phyloP scores from a whole-genome alignment of 2,113 vertebrate species.

The Balaeniceps rex region DNA sequence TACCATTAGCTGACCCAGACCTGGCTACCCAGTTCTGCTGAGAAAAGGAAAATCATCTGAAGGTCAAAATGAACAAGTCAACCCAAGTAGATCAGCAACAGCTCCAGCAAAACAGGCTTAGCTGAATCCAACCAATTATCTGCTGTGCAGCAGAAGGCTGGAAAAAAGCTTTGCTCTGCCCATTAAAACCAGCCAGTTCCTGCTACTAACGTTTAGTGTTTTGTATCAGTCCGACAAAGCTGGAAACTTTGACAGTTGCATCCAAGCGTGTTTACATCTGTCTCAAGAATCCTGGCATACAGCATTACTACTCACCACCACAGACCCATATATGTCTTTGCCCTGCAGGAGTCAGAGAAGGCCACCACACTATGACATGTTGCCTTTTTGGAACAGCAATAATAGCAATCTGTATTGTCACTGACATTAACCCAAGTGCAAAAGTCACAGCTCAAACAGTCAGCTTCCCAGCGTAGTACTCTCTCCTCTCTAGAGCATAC shows the following conservation, averaged over 20 bases:
- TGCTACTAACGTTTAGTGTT: background rate
- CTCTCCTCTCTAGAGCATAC: background rate
- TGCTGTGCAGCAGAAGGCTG: background rate
- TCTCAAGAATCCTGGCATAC: background rate
- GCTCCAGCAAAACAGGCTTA: background rate
- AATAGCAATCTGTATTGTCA: background rate
- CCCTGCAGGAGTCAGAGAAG: background rate
- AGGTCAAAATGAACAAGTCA: background rate
- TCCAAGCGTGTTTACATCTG: background rate
- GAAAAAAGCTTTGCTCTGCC: background rate
- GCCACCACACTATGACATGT: background rate
- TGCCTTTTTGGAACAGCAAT: background rate
- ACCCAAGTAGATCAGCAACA: background rate
- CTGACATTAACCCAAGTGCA: background rate
- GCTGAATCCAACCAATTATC: background rate
- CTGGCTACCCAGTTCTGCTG: background rate
- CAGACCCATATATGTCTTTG: background rate
- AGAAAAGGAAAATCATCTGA: background rate
- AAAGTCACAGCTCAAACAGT: background rate
- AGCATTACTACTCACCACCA: background rate
- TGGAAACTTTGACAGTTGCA: background rate
- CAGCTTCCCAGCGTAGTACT: background rate
- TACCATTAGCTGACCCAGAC: background rate
- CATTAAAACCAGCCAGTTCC: background rate
- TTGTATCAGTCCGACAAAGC: background rate